phyloP scores from a whole-genome alignment of 2,797 vertebrate genomes.

The Schizopygopsis malacanthus region DNA sequence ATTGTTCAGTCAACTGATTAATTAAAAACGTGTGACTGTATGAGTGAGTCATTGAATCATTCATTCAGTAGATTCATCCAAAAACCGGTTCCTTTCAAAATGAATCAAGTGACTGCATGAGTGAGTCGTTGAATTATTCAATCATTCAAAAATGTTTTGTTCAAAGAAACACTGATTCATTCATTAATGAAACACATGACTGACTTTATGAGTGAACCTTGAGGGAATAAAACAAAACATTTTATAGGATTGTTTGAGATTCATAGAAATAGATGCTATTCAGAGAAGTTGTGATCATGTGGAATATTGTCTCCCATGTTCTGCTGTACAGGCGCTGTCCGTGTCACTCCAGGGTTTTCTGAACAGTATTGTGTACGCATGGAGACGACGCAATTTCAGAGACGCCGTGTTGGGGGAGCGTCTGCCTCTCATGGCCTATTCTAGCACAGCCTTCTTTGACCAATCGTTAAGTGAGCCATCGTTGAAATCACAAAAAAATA shows the following conservation, averaged over 20 bases:
- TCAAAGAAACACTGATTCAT: not conserved
- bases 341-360: constrained; percentile 84
- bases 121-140: not conserved
- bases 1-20: not conserved
- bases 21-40: not conserved
- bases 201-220: not conserved
- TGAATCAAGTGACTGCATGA: not conserved
- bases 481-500: not conserved
- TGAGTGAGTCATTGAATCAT: too few relatives aligned
- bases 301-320: not conserved
- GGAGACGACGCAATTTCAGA: constrained; percentile 81
- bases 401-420: constrained; percentile 71
- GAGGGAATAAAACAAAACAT: not conserved
- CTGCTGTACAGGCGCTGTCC: constrained; percentile 70
- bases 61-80: too few relatives aligned
- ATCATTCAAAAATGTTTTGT: not conserved
- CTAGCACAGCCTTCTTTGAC: constrained; percentile 72
- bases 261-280: not conserved
- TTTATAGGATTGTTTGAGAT: not conserved
- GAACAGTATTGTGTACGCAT: constrained; percentile 83
- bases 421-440: constrained; percentile 58
- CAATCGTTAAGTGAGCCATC: constrained; percentile 70
- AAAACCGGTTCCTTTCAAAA: too few relatives aligned
- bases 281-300: not conserved
- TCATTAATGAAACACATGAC: not conserved